A percentile compares a stretch with the other conserved stretches of the same genome.
phyloP scores from a whole-genome alignment of 1,140 invertebrate genomes.

The Arctopsyche grandis region DNA sequence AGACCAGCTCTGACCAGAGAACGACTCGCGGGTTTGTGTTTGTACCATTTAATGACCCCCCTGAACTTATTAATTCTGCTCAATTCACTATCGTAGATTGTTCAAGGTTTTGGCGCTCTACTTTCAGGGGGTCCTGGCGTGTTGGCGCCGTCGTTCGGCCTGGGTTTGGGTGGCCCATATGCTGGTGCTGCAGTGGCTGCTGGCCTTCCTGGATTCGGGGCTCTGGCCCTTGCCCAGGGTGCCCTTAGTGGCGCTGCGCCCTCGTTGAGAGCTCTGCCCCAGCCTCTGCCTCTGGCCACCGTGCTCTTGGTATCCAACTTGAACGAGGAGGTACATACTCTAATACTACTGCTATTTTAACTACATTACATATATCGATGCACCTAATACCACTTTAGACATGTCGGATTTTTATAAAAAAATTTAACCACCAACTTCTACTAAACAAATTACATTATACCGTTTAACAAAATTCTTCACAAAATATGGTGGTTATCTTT shows the following conservation, averaged over 20 bases:
- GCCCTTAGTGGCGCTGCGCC: constrained; percentile 71
- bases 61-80: no score
- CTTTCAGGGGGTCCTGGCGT: constrained; percentile 78
- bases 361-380: neutral
- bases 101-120: no score
- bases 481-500: neutral
- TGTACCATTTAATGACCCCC: neutral
- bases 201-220: constrained; percentile 77
- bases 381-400: neutral
- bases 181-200: constrained; percentile 73
- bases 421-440: neutral
- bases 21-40: constrained; percentile 58
- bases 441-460: neutral
- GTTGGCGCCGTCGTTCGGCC: constrained; percentile 83
- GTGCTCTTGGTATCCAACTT: constrained; percentile 90
- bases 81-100: no score
- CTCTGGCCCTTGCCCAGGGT: constrained; percentile 74
- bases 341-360: neutral
- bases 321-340: constrained; percentile 86
- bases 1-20: constrained; percentile 62
- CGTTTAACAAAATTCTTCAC: neutral
- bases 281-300: constrained; percentile 75
- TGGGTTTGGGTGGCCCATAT: constrained; percentile 74
- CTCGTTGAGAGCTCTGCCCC: constrained; percentile 67
- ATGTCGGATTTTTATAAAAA: neutral